These are phyloP conservation scores for Sympetrum striolatum DNA, from an alignment of 2,888 invertebrate genomes.

Conservation along the genomic window DNA sequence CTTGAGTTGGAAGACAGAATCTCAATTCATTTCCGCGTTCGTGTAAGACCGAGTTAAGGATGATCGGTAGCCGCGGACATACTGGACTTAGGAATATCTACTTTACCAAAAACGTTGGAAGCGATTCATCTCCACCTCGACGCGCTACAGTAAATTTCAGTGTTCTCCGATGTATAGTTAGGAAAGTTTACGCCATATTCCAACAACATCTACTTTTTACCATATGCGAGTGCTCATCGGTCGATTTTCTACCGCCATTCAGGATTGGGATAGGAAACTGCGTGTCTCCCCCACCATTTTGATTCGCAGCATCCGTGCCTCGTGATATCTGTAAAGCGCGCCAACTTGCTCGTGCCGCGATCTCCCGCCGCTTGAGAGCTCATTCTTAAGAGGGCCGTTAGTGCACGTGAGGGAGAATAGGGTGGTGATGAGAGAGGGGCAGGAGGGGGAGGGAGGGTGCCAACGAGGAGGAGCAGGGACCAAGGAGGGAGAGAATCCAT, in stretches of 20 bases:
- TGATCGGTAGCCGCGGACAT: no score
- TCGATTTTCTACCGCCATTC: background rate
- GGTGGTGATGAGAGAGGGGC: conserved; percentile 11
- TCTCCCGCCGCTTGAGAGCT: background rate
- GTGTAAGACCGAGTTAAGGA: no score
- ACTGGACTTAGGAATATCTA: no score
- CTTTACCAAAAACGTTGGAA: no score
- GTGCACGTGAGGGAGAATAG: conserved; percentile 51
- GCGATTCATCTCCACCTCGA: no score
- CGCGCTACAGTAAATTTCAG: no score
- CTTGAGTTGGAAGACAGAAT: no score
- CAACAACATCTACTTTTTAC: background rate
- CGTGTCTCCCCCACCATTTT: background rate
- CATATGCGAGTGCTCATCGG: background rate
- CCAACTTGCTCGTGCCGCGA: background rate
- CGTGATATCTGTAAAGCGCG: background rate
- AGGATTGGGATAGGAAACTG: background rate
- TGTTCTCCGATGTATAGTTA: no score
- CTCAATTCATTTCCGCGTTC: no score
- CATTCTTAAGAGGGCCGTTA: conserved; percentile 28
- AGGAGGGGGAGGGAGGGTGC: conserved; percentile 16
- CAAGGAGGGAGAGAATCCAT: conserved; percentile 21
- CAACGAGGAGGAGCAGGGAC: conserved; percentile 13
- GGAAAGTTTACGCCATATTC: no score
- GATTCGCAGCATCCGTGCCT: background rate